A percentile compares a stretch with the other conserved stretches of the same genome.
These are phyloP conservation scores for Embidobia sp. DNA, from an alignment of 2,888 invertebrate species.

Conservation along the genomic window DNA sequence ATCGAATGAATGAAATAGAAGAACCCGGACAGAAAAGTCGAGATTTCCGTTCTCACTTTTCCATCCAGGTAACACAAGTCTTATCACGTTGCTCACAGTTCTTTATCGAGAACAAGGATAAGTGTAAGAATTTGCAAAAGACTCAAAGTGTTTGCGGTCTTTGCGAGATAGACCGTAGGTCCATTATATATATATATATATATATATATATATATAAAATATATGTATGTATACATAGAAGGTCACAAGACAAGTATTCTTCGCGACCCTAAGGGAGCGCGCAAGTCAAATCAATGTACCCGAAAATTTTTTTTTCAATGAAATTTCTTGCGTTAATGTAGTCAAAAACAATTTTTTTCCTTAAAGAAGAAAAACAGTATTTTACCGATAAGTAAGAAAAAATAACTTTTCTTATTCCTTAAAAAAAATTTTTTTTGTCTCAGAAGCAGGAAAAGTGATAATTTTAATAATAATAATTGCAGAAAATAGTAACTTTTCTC, in stretches of 20 bases:
- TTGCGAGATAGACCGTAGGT: conserved; percentile 36
- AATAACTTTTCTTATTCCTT: no score
- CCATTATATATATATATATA: conserved; percentile 29
- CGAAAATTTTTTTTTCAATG: no score
- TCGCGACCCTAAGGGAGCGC: no score
- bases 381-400: no score
- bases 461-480: no score
- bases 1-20: conserved; percentile 4
- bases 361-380: no score
- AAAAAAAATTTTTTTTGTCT: no score
- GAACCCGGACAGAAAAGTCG: conserved; percentile 16
- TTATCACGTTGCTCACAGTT: conserved; percentile 60
- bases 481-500: no score
- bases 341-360: no score
- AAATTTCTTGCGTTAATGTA: no score
- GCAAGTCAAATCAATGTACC: no score
- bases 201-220: conserved; percentile 14
- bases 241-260: conserved; percentile 50
- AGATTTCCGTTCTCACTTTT: conserved; percentile 22
- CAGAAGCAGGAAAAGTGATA: no score
- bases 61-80: conserved; percentile 46
- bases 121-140: conserved; percentile 55
- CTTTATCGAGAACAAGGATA: conserved; percentile 55
- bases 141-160: conserved; percentile 51
- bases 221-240: conserved; percentile 19